A percentile compares a stretch with the other conserved stretches of the same genome.
Evolutionary conservation across 2,888 invertebrate genomes (phyloP).

Genomic region (Uloborus plumipes): DNA sequence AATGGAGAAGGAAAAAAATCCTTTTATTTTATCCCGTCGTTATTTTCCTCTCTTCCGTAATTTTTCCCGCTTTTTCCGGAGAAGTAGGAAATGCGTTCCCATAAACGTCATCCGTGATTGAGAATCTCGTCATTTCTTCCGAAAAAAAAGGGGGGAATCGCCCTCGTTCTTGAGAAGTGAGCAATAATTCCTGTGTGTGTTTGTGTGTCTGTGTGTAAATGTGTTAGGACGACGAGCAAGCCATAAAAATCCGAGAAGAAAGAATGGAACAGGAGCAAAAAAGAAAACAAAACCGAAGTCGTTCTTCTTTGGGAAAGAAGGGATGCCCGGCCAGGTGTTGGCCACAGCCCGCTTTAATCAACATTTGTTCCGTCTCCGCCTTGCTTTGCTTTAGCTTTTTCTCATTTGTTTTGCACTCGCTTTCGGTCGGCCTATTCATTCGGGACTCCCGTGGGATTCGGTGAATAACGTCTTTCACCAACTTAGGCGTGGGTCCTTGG

Average conservation of each 20-base stretch:
- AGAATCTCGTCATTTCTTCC: constrained; percentile 22
- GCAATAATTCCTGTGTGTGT: constrained; percentile 22
- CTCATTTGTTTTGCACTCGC: not conserved
- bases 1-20: no score
- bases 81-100: constrained; percentile 19
- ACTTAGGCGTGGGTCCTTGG: no score
- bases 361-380: constrained; percentile 11
- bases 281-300: no score
- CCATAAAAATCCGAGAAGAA: constrained; percentile 27
- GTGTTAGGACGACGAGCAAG: constrained; percentile 15
- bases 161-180: not conserved
- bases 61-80: no score
- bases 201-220: constrained; percentile 3
- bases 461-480: no score
- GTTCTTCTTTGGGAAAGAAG: constrained; percentile 11
- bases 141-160: constrained; percentile 5
- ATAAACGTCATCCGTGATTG: constrained; percentile 27
- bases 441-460: no score
- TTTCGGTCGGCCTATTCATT: no score
- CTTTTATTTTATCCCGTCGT: no score
- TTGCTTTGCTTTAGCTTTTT: not conserved
- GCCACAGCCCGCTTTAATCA: constrained; percentile 32
- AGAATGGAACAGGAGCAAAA: constrained; percentile 1
- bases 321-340: constrained; percentile 30
- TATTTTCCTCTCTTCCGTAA: no score